Evolutionary conservation across 1,140 invertebrate species (phyloP).

Genomic region (Bombus terrestris): DNA sequence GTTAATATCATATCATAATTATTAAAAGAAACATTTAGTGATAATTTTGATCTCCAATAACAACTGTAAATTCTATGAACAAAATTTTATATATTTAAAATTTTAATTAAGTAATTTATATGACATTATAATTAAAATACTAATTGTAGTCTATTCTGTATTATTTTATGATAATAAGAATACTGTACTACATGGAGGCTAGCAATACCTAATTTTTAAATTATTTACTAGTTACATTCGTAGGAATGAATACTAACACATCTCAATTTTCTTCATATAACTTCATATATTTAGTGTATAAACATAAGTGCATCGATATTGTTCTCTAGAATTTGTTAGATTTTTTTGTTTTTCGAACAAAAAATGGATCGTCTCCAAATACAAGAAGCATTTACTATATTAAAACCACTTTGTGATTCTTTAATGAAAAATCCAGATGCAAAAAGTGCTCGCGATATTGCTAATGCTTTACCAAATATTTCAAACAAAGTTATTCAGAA

Average conservation of each 20-base stretch:
- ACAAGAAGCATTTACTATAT: conserved; percentile 76
- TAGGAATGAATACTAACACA: not conserved
- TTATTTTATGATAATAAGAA: not conserved
- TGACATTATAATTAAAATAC: not conserved
- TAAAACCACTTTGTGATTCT: conserved; percentile 83
- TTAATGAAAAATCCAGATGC: conserved; percentile 80
- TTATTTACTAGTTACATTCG: not conserved
- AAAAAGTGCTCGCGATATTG: conserved; percentile 73
- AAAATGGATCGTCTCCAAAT: conserved; percentile 61
- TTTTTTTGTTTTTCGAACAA: conserved; percentile 6
- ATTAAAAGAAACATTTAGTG: not conserved
- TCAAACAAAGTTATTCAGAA: conserved; percentile 80
- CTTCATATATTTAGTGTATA: too few relatives aligned
- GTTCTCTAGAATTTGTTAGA: not conserved
- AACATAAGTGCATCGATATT: not conserved
- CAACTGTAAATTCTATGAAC: not conserved
- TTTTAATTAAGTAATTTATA: too few relatives aligned
- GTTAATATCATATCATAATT: not conserved
- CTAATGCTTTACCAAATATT: conserved; percentile 69
- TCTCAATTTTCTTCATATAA: not conserved
- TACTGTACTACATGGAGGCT: not conserved
- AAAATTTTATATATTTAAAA: not conserved
- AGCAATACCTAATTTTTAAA: not conserved
- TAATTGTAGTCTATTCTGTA: not conserved
- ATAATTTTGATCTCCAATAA: not conserved